Conservation (phyloP, 2,888 invertebrate genomes). For the Mythimna impura region DNA sequence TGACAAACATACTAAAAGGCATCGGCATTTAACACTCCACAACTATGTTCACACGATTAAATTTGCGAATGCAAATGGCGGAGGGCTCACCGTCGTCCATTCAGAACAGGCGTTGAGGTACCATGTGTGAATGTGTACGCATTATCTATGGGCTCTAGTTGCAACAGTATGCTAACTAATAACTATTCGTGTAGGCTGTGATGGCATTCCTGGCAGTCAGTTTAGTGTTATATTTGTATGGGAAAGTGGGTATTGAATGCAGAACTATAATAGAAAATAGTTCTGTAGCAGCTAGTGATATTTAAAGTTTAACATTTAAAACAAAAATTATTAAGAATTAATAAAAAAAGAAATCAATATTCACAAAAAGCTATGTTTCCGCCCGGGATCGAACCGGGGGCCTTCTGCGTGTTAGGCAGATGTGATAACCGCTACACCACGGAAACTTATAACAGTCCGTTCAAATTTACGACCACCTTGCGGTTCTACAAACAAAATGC, state of each 20-base stretch:
- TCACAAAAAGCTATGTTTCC: constrained; percentile 90
- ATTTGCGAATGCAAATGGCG: constrained; percentile 50
- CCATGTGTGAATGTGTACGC: constrained; percentile 46
- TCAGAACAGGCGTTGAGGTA: constrained; percentile 47
- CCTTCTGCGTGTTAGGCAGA: constrained; percentile 98
- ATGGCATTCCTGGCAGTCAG: constrained; percentile 17
- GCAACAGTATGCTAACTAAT: constrained; percentile 44
- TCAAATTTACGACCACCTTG: neutral
- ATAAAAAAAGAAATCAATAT: too few species aligned
- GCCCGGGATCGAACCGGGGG: constrained; percentile 97
- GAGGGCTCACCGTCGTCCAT: constrained; percentile 21
- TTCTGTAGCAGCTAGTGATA: too few species aligned
- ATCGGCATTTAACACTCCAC: constrained; percentile 20
- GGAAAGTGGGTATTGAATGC: neutral
- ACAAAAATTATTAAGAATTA: too few species aligned
- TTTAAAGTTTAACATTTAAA: too few species aligned
- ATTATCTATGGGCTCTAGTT: constrained; percentile 35
- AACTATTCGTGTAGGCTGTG: constrained; percentile 16
- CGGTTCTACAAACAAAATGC: neutral
- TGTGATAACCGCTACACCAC: constrained; percentile 98
- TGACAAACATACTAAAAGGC: neutral
- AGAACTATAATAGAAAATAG: neutral
- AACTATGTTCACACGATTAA: constrained; percentile 52
- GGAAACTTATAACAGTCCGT: constrained; percentile 85
- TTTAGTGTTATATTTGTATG: constrained; percentile 6